phyloP scores from a whole-genome alignment of 1,140 invertebrate species.

The Spodoptera litura region DNA sequence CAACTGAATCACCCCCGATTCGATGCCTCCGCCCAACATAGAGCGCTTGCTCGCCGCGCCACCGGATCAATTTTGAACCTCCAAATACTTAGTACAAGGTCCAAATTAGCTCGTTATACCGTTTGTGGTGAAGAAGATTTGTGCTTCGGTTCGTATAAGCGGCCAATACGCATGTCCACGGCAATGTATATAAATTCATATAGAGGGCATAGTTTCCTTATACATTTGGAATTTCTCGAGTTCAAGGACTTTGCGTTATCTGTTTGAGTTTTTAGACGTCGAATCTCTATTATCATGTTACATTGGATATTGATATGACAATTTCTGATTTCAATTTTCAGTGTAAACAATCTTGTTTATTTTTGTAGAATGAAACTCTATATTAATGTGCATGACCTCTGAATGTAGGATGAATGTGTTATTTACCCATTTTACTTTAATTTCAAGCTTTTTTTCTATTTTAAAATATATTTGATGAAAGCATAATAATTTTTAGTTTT shows the following conservation, averaged over 20 bases:
- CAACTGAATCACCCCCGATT: slow-evolving; percentile 83
- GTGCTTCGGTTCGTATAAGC: slow-evolving; percentile 78
- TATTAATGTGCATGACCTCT: slow-evolving; percentile 8
- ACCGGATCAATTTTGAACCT: slow-evolving; percentile 56
- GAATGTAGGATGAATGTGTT: not conserved
- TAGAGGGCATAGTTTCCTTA: slow-evolving; percentile 82
- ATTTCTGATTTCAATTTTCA: slow-evolving; percentile 25
- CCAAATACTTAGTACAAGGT: slow-evolving; percentile 57
- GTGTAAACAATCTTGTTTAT: slow-evolving; percentile 14
- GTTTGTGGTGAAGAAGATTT: slow-evolving; percentile 79
- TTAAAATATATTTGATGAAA: too few relatives aligned
- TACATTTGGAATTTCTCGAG: slow-evolving; percentile 82
- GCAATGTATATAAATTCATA: slow-evolving; percentile 81
- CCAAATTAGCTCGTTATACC: slow-evolving; percentile 56
- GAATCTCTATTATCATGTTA: slow-evolving; percentile 56
- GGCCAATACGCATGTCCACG: slow-evolving; percentile 86
- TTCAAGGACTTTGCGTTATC: slow-evolving; percentile 82
- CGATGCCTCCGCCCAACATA: slow-evolving; percentile 84
- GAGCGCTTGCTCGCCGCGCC: slow-evolving; percentile 76
- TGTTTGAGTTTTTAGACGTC: slow-evolving; percentile 68
- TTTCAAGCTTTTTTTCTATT: not conserved
- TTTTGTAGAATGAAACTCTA: not conserved
- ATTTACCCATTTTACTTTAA: not conserved
- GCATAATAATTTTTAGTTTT: too few relatives aligned
- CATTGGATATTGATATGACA: slow-evolving; percentile 49